A percentile compares a stretch with the other conserved stretches of the same genome.
These are phyloP conservation scores for Alviniconcha strummeri DNA, from an alignment of 2,888 invertebrate genomes.

Conservation along the genomic window DNA sequence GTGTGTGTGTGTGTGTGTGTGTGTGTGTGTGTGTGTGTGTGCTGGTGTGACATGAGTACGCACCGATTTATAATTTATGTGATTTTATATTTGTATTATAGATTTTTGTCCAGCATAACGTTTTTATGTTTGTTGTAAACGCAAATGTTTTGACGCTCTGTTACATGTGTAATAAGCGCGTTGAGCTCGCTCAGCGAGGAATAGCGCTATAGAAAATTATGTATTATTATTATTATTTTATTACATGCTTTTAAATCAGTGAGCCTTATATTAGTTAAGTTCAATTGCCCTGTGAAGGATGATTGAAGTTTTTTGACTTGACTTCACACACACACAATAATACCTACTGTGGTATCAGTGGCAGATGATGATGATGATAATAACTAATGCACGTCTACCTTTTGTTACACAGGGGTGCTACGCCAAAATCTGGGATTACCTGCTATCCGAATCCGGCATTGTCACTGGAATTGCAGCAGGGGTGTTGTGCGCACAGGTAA, in stretches of 20 bases:
- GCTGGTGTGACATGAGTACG: neutral
- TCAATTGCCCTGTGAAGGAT: too few relatives aligned
- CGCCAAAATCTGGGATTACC: slow-evolving; percentile 23
- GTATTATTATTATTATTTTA: neutral
- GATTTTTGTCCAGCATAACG: too few relatives aligned
- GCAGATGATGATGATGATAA: neutral
- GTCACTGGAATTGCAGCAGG: slow-evolving; percentile 35
- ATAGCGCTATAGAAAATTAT: too few relatives aligned
- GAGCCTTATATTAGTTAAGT: too few relatives aligned
- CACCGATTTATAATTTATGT: too few relatives aligned
- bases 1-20: neutral
- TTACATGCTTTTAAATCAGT: neutral
- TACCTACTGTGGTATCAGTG: neutral
- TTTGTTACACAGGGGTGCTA: slow-evolving; percentile 23
- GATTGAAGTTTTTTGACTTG: too few relatives aligned
- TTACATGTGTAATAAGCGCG: too few relatives aligned
- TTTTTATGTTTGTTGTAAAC: too few relatives aligned
- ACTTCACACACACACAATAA: neutral
- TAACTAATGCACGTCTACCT: neutral
- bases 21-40: neutral
- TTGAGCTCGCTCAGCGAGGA: too few relatives aligned
- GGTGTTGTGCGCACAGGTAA: slow-evolving; percentile 15
- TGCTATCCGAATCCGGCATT: slow-evolving; percentile 15
- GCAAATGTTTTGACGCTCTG: too few relatives aligned
- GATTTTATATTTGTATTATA: too few relatives aligned